Evolutionary conservation across 2,888 invertebrate species (phyloP).

Genomic region (Leptinotarsa haldemani): DNA sequence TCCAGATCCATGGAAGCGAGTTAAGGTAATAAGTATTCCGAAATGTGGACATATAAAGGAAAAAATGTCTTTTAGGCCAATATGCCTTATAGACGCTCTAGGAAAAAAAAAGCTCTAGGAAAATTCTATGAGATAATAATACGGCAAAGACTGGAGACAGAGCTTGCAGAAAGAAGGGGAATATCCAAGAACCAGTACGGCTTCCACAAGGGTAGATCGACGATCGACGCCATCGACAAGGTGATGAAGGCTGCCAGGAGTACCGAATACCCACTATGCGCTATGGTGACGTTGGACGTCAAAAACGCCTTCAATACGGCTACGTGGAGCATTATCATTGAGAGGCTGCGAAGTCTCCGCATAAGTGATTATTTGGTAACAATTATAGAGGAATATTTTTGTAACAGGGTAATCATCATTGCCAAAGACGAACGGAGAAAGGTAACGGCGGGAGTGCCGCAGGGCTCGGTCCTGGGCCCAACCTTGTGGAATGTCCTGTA

Average conservation of each 20-base stretch:
- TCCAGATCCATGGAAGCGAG: background rate
- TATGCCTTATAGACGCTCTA: slow-evolving; percentile 17
- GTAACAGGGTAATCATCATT: background rate
- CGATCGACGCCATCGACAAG: slow-evolving; percentile 4
- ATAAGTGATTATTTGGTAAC: background rate
- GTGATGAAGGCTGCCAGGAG: background rate
- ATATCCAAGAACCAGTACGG: slow-evolving; percentile 1
- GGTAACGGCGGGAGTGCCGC: slow-evolving; percentile 19
- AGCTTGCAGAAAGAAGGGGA: background rate
- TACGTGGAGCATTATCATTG: background rate
- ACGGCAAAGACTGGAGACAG: background rate
- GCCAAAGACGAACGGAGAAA: background rate
- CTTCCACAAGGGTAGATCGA: slow-evolving; percentile 5
- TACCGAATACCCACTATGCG: background rate
- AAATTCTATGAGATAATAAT: slow-evolving; percentile 13
- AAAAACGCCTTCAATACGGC: background rate
- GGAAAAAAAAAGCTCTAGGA: too few species aligned
- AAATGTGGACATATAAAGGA: background rate
- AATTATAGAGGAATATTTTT: background rate
- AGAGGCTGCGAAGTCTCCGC: background rate
- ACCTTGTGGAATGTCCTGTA: background rate
- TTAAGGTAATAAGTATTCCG: background rate
- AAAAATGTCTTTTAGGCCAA: slow-evolving; percentile 1
- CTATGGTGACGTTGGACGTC: background rate
- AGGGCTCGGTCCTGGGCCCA: background rate